Evolutionary conservation across 2,888 invertebrate genomes (phyloP), one percentile per base, ranked within the genome.

Genomic region (Heteropelma amictum): DNA sequence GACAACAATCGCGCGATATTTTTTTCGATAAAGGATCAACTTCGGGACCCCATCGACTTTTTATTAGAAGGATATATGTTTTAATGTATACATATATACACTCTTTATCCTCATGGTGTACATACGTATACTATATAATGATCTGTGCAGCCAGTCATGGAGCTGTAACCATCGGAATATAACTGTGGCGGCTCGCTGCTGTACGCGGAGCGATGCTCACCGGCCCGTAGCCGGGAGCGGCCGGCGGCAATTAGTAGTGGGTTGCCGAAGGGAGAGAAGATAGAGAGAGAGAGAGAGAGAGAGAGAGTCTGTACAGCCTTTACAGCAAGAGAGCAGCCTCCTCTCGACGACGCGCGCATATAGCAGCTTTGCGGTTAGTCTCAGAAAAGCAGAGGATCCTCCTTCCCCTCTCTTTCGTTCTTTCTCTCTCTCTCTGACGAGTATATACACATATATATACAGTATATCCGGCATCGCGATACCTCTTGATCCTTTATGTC

Each of bases 201-300:
- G 82, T 86, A 84, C 84, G 83, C 83, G 84, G 83, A 81, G 82
- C 81, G 84, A 85, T 85, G 85, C 84, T 85, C 85, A 86, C 80
- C 86, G 87, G 87, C 85, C 84, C 87, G 85, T 86, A 86, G 85
- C 85, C 86, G 84, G 86, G 84, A 85, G 86, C 87, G 86, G 86
- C 86, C 85, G 86, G 83, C 87, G 86, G 88, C 87, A 88, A 88
- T 87, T 87, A 87, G 88, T 86, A 87, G 86, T 84, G 84, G 84
- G 84, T 86, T 86, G 86, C 84, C 54, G 85, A 81, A 86, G 88
- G 88, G 88, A 87, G 85, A 82, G 68, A 42, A 51, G 45, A 56
- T 45, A n/a, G n/a, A n/a, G n/a, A n/a, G n/a, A n/a, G n/a, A n/a
- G n/a, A n/a, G n/a, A n/a, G n/a, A n/a, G n/a, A n/a, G n/a, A n/a